A percentile compares a stretch with the other conserved stretches of the same genome.
These are phyloP conservation scores for Falco columbarius DNA, from an alignment of 2,797 vertebrate species.

Conservation along the genomic window DNA sequence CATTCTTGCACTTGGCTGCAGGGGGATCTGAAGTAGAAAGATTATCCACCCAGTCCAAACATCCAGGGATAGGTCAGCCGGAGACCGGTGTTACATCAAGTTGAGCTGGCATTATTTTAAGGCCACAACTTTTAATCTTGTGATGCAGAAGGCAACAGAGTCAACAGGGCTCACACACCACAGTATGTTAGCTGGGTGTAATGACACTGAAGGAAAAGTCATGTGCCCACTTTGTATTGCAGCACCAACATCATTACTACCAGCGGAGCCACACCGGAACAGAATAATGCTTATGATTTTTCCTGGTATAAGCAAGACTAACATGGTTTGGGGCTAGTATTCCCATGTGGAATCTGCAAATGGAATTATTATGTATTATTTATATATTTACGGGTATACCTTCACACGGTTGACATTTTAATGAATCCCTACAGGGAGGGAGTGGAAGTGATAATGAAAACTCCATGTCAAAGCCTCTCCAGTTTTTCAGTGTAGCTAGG, in stretches of 20 bases:
- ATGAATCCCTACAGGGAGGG: slow-evolving; percentile 75
- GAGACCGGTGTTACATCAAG: background rate
- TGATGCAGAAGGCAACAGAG: background rate
- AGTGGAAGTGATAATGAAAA: slow-evolving; percentile 70
- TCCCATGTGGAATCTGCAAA: slow-evolving; percentile 52
- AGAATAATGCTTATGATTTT: slow-evolving; percentile 41
- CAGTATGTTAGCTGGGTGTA: background rate
- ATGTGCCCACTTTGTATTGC: background rate
- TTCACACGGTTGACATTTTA: slow-evolving; percentile 73
- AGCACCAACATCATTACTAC: background rate
- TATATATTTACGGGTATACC: slow-evolving; percentile 65
- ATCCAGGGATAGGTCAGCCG: background rate
- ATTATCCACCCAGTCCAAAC: background rate
- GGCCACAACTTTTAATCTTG: background rate
- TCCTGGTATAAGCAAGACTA: slow-evolving; percentile 47
- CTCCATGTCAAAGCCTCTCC: slow-evolving; percentile 52
- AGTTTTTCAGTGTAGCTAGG: slow-evolving; percentile 27
- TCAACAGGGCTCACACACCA: background rate
- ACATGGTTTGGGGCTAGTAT: slow-evolving; percentile 55
- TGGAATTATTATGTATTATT: slow-evolving; percentile 72
- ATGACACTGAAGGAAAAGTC: background rate
- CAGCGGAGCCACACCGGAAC: background rate
- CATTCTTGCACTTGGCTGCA: background rate
- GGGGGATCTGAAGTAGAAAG: background rate
- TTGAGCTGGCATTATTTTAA: background rate